Evolutionary conservation across 2,888 invertebrate species (phyloP), one percentile per base, ranked within the genome.

Genomic region (Serripes groenlandicus): DNA sequence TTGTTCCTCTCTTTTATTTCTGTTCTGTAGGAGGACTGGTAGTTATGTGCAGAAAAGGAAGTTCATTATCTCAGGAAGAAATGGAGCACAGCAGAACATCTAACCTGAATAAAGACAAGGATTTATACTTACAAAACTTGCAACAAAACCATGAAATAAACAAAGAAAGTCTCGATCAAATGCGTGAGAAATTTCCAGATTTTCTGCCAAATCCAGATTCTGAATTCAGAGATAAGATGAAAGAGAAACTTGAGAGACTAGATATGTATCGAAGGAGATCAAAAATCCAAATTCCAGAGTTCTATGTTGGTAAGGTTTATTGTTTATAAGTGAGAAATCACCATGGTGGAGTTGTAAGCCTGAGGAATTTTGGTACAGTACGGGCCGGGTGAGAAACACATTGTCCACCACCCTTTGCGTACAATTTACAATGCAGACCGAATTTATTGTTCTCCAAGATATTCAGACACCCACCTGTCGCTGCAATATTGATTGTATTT

Each of bases 301-400:
- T 99, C 95, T 99, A 99, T 96, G 99, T 99, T 92, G 99, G 97
- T 97, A 94, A 94, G 96, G 5, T n/a, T n/a, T n/a, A n/a, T n/a
- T n/a, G n/a, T n/a, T n/a, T n/a, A n/a, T n/a, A n/a, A n/a, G n/a
- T n/a, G n/a, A n/a, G n/a, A n/a, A n/a, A n/a, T n/a, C n/a, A n/a
- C n/a, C n/a, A n/a, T n/a, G n/a, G n/a, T n/a, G n/a, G n/a, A n/a
- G n/a, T n/a, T n/a, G n/a, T n/a, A n/a, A n/a, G n/a, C n/a, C n/a
- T n/a, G n/a, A n/a, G n/a, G n/a, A n/a, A n/a, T n/a, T n/a, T n/a
- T n/a, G n/a, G n/a, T n/a, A n/a, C n/a, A n/a, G n/a, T n/a, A n/a
- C n/a, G n/a, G n/a, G n/a, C n/a, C n/a, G n/a, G n/a, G n/a, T n/a
- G n/a, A n/a, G n/a, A n/a, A n/a, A n/a, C n/a, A n/a, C n/a, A n/a